phyloP scores from a whole-genome alignment of 1,140 invertebrate genomes.

The Hypothenemus hampei region DNA sequence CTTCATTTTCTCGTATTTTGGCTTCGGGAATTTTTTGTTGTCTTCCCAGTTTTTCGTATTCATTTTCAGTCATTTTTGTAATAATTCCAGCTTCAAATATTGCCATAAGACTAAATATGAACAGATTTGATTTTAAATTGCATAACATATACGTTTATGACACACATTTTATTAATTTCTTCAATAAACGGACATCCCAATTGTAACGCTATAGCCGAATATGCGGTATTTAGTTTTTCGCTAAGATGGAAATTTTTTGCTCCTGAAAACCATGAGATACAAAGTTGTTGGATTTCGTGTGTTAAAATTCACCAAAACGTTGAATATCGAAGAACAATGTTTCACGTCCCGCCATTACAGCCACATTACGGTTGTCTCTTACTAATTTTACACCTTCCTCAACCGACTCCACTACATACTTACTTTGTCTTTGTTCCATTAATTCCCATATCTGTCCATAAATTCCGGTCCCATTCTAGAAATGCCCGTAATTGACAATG shows the following conservation, averaged over 20 bases:
- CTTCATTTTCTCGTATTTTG: slow-evolving; percentile 39
- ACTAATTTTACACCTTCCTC: slow-evolving; percentile 61
- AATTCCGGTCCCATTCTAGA: slow-evolving; percentile 66
- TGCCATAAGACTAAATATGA: slow-evolving; percentile 54
- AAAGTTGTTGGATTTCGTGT: not conserved
- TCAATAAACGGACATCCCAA: slow-evolving; percentile 64
- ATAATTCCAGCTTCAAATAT: slow-evolving; percentile 67
- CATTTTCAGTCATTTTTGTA: slow-evolving; percentile 64
- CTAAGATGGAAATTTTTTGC: slow-evolving; percentile 65
- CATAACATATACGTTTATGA: not conserved
- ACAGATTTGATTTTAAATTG: slow-evolving; percentile 1
- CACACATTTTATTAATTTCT: slow-evolving; percentile 63
- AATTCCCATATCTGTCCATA: slow-evolving; percentile 59
- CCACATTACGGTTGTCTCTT: slow-evolving; percentile 51
- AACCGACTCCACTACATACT: slow-evolving; percentile 56
- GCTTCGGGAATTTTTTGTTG: slow-evolving; percentile 46
- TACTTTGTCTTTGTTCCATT: slow-evolving; percentile 52
- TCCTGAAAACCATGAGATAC: slow-evolving; percentile 46
- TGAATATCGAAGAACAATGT: slow-evolving; percentile 66
- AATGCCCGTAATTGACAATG: not conserved
- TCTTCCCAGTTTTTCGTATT: slow-evolving; percentile 61
- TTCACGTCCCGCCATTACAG: slow-evolving; percentile 61
- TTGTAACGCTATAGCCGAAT: slow-evolving; percentile 69
- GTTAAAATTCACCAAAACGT: slow-evolving; percentile 52
- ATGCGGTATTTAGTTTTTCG: slow-evolving; percentile 65